Evolutionary conservation across 1,140 invertebrate species (phyloP).

Genomic region (Goniozus legneri): DNA sequence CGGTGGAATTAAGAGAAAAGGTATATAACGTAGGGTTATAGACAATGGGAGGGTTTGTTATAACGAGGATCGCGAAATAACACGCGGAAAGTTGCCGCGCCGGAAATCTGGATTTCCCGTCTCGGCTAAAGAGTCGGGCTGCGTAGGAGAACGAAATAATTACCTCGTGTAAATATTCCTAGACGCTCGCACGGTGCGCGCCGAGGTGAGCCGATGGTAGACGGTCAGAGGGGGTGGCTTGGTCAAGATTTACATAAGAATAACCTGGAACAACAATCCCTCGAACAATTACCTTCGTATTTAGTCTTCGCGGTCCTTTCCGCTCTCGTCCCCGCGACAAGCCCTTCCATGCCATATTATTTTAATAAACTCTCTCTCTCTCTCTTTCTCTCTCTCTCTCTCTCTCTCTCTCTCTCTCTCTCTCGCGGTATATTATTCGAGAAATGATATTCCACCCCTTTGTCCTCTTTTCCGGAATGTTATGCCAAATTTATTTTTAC

Average conservation of each 20-base stretch:
- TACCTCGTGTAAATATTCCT: conserved; percentile 46
- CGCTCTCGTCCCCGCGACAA: conserved; percentile 23
- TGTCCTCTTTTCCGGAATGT: no score
- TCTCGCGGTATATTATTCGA: not conserved
- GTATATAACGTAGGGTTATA: no score
- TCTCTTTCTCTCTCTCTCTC: not conserved
- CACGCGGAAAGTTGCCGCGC: conserved; percentile 29
- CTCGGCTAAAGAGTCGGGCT: no score
- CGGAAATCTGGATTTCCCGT: conserved; percentile 31
- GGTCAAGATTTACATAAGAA: conserved; percentile 53
- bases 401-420: conserved; percentile 2
- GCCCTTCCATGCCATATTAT: conserved; percentile 43
- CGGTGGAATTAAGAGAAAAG: no score
- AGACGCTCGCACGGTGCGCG: conserved; percentile 21
- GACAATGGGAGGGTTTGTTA: no score
- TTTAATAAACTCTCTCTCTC: conserved; percentile 40
- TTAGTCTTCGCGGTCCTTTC: conserved; percentile 27
- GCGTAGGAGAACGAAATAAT: conserved; percentile 45
- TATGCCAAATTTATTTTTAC: no score
- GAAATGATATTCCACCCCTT: no score
- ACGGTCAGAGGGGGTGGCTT: conserved; percentile 27
- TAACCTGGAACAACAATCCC: conserved; percentile 48
- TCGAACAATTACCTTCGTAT: conserved; percentile 46
- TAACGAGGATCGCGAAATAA: conserved; percentile 35
- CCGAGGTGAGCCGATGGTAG: no score